Evolutionary conservation across 2,797 vertebrate genomes (phyloP), one percentile per base, ranked within the genome.

Genomic region (Oreortyx pictus): DNA sequence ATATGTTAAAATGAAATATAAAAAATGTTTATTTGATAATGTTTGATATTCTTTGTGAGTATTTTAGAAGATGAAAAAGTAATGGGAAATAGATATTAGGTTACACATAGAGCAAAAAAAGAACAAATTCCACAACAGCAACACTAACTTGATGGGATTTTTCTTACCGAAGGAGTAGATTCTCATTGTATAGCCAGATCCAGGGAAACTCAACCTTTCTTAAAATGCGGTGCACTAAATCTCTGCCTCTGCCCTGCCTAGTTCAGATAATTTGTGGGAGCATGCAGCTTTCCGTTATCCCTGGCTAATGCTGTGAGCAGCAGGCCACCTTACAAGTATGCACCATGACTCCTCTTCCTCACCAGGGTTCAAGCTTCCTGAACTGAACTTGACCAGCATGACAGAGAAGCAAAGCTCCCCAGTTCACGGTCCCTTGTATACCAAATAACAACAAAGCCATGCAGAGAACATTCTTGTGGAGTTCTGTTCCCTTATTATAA

Each of bases 181-280:
- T 4, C 2, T 59, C 17, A 22, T 7, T 39, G 5, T 39, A 33
- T 14, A 80, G 17, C 7, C 22, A 47, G 68, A 54, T 52, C 12
- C 41, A 77, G 56, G n/a, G 66, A 92, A 66, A 7, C 35, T 7
- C 24, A 78, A 7, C 8, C 3, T 25, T 70, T 68, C 39, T 52
- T 49, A 68, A 88, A 8, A 11, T 39, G 4, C 64, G 18, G 4
- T 50, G 8, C 35, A 8, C 9, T 71, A 74, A 89, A 54, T 35
- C 1, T 44, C 17, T 6, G 4, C 39, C 7, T 9, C 16, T 2
- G 0, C 71, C 73, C 41, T 71, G 4, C 14, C 57, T 24, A 27
- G 9, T 79, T 70, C 0, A 1, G 47, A 17, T 41, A 44, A 66
- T 47, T 62, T 73, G 54, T 47, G 60, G 3, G 44, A 84, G 15